Base-by-base conservation (phyloP, 1,140 invertebrate species). In the Drosophila sturtevanti region DNA sequence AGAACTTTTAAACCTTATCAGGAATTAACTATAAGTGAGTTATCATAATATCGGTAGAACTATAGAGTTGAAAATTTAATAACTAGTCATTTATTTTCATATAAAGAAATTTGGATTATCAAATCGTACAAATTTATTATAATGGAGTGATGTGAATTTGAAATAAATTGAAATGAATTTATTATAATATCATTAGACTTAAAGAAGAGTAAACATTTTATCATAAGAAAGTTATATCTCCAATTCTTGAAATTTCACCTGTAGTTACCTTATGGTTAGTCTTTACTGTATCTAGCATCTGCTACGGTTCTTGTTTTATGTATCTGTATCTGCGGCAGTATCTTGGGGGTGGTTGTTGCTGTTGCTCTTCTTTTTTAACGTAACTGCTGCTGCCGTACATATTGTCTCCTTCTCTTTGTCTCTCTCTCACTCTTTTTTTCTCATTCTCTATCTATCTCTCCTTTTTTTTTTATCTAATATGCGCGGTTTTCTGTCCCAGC, bases 351-450 rank as follows among this genome's bases (percentile, higher is more conserved):
- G 24, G 51, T 14, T 48, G 41, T 14, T 44, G 14, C 9, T 48
- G 41, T 48, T 48, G 10, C 41, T 21, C 5, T 14, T 34, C 55
- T 41, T 74, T 74, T 60, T 74, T 59, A 31, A 31, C 67, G 71
- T 67, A 74, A 61, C 63, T 41, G 38, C 35, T 34, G 37, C 52
- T 35, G 51, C 48, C 41, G 18, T 35, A 31, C 27, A 31, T 31
- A 31, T 24, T 67, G 54, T 54, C 6, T 24, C n/a, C 4, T 10
- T 12, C 22, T 34, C 54, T 24, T 16, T 63, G 67, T 72, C 63
- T 74, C 73, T 65, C 54, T 74, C 62, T 38, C 31, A 60, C 70
- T 72, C 63, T 74, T 66, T 65, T 41, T 74, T 56, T 38, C 31
- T 63, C 70, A 63, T 51, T 68, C 58, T 16, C 18, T 59, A 27